Evolutionary conservation across 2,888 invertebrate genomes (phyloP), one percentile per base, ranked within the genome.

Genomic region (Hipparchia sbordonii): DNA sequence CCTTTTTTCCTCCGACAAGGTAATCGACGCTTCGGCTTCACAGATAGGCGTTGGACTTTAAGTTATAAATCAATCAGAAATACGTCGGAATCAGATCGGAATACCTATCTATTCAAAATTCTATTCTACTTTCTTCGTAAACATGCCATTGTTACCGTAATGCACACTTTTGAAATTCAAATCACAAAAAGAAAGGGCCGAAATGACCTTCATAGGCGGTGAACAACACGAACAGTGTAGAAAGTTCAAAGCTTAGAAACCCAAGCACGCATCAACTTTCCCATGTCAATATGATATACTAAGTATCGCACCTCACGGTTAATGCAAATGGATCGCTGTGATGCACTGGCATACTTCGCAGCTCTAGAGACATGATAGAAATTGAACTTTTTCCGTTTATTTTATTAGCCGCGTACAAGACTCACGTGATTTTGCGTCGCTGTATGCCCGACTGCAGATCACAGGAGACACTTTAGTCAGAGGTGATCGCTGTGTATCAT

Each of bases 201-300:
- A 70, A 72, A 63, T 76, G 78, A 79, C 80, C 79, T 81, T 82
- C 75, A 78, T 79, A 78, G 76, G 70, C 72, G 72, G 75, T 76
- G 74, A 76, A 77, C 73, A 77, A 74, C 74, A 77, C 75, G 73
- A 69, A 72, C 71, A 75, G 71, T 77, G 73, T 82, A 81, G 81
- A 82, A 81, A 82, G 82, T 79, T 76, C 77, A 77, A 77, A 78
- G 79, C 79, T 79, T 78, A 79, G 79, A 79, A 81, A 79, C 75
- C 78, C 76, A 72, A 79, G 77, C 81, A 82, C 82, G 81, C 78
- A 77, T 77, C 73, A 76, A 81, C 82, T 82, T 82, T 82, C 82
- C 78, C 81, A 74, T 76, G 76, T 73, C 79, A 77, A 81, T 79
- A 76, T 77, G 69, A 75, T 73, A 68, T 56, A 73, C 71, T 74